These are phyloP conservation scores for Elmis aenea DNA, from an alignment of 2,888 invertebrate genomes.

Conservation along the genomic window DNA sequence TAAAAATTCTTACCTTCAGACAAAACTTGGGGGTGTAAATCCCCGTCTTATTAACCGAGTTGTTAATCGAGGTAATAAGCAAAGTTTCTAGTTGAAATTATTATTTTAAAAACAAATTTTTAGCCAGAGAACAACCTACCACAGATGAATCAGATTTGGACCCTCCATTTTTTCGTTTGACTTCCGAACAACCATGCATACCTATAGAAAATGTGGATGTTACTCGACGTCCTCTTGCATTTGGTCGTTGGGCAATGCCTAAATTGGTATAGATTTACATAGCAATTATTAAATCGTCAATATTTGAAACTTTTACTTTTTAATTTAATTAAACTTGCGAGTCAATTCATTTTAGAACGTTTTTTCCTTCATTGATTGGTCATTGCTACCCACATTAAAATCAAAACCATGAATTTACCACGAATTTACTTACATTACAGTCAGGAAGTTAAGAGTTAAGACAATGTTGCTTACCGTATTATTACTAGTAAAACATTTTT, in stretches of 20 bases:
- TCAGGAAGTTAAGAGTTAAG: no score
- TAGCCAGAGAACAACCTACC: conserved; percentile 30
- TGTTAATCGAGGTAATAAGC: conserved; percentile 35
- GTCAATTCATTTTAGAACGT: no score
- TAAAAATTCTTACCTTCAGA: conserved; percentile 43
- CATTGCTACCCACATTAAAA: no score
- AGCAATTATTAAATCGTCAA: no score
- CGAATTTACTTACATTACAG: no score
- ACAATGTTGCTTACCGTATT: no score
- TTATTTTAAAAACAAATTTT: conserved; percentile 10
- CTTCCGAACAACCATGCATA: conserved; percentile 44
- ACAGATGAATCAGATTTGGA: conserved; percentile 35
- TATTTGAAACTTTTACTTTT: no score
- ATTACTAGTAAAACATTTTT: no score
- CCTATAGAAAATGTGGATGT: conserved; percentile 44
- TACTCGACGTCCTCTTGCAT: conserved; percentile 44
- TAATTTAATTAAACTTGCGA: no score
- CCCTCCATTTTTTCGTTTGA: conserved; percentile 38
- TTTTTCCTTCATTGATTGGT: no score
- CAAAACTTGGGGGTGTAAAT: conserved; percentile 32
- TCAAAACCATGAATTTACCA: no score
- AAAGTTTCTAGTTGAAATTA: conserved; percentile 11
- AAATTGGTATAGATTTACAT: conserved; percentile 37
- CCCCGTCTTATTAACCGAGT: conserved; percentile 41
- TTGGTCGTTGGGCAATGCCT: conserved; percentile 45